Base-by-base conservation (phyloP, 2,113 vertebrate genomes). In the Diadophis punctatus region DNA sequence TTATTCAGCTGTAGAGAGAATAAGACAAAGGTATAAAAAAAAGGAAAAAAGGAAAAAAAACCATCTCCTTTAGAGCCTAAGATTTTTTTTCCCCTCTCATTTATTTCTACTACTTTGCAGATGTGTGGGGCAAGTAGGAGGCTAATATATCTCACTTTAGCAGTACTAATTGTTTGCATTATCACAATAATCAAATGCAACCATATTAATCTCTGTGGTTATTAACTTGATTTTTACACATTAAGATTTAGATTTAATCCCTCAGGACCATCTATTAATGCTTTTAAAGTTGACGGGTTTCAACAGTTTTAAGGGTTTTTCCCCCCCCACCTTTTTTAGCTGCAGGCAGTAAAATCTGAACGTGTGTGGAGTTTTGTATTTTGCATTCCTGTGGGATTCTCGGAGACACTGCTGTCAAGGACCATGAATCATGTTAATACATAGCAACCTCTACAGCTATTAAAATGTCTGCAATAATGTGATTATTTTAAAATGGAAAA, bases 221-320 rank as follows among this genome's bases (percentile, higher is more conserved):
- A 98, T 98, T 98, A 98, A 98, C 97, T 98, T 97, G 97, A 97
- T 98, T 98, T 98, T 98, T 98, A 98, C 97, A 98, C 98, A 98
- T 98, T 98, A 98, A 97, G 98, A 98, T 98, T 98, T 98, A 98
- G 97, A 98, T 97, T 98, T 97, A 98, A 97, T 98, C 98, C 97
- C 97, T 93, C 90, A 97, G 96, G 98, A 98, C 96, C 95, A 95
- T 98, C 98, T 98, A 98, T 97, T 98, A 98, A 98, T 98, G 98
- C 98, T 98, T 98, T 98, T 98, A 98, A 98, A 98, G 97, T 98
- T 98, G 97, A 98, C 98, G 97, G 98, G 97, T 98, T 98, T 98
- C 97, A 98, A 97, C 97, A 98, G 98, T 98, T 98, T 98, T 98
- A 97, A 98, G 98, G 46, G 30, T 39, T 93, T 89, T 96, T 94